Percentiles rank a stretch among this genome's conserved stretches.
These are phyloP conservation scores for Celastrina argiolus DNA, from an alignment of 2,888 invertebrate species.

Conservation along the genomic window DNA sequence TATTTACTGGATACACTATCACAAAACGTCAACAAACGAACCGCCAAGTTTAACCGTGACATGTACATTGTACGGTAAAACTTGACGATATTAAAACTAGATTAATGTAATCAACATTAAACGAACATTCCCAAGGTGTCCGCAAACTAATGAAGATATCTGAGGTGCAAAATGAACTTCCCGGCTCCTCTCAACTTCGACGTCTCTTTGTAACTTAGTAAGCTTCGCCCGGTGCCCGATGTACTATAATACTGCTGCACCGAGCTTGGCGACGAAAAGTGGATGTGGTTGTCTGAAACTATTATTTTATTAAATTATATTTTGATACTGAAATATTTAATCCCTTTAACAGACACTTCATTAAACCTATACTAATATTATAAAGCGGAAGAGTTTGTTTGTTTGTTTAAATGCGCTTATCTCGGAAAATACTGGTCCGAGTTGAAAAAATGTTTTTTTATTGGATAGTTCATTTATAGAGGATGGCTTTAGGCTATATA, in stretches of 20 bases:
- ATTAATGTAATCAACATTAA: conserved; percentile 24
- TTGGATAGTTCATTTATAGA: too few relatives aligned
- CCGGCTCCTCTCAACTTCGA: conserved; percentile 24
- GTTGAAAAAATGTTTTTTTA: too few relatives aligned
- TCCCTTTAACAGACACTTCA: not conserved
- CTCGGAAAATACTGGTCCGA: too few relatives aligned
- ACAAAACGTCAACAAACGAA: too few relatives aligned
- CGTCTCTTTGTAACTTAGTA: conserved; percentile 25
- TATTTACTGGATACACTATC: not conserved
- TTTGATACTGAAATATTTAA: not conserved
- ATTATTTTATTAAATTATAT: not conserved
- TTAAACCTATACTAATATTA: not conserved
- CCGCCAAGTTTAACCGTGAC: too few relatives aligned
- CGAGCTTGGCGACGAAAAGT: not conserved
- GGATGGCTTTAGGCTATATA: too few relatives aligned
- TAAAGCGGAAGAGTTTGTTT: too few relatives aligned
- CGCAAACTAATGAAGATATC: conserved; percentile 24
- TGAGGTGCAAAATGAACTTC: conserved; percentile 24
- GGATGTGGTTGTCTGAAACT: conserved; percentile 4
- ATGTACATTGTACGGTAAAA: not conserved
- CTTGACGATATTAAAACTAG: conserved; percentile 18
- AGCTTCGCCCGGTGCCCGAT: conserved; percentile 19
- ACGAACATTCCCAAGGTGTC: conserved; percentile 22
- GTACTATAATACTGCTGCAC: conserved; percentile 3
- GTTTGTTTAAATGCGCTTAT: too few relatives aligned